These are phyloP conservation scores for Microcebus griseorufus DNA, from an alignment of 2,113 vertebrate genomes.

Conservation along the genomic window DNA sequence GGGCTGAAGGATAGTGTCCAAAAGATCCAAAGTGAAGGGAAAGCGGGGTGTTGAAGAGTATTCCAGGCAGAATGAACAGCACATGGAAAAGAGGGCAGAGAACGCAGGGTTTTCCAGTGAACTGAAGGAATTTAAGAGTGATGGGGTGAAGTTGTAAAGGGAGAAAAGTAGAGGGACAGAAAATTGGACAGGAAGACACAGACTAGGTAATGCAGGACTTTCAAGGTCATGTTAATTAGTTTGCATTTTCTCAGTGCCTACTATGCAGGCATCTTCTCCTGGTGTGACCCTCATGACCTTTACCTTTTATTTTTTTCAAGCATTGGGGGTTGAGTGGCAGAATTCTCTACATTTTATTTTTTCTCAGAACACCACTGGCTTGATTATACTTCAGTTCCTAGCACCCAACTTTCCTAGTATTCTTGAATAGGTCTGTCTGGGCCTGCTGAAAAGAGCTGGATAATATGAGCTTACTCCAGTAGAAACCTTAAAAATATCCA, in stretches of 20 bases:
- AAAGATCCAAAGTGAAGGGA: neutral
- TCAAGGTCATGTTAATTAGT: constrained; percentile 4
- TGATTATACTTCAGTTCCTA: constrained; percentile 28
- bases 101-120: constrained; percentile 9
- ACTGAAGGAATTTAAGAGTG: neutral
- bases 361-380: constrained; percentile 40
- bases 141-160: neutral
- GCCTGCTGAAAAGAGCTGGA: neutral
- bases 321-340: too few species aligned
- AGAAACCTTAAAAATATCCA: neutral
- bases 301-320: neutral
- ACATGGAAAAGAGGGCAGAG: neutral
- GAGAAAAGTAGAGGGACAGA: neutral
- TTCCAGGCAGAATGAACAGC: neutral
- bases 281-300: neutral
- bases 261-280: constrained; percentile 4
- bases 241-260: constrained; percentile 14
- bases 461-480: neutral
- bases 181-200: neutral
- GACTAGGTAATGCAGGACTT: neutral
- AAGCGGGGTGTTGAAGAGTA: neutral
- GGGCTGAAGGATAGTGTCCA: neutral
- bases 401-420: constrained; percentile 8
- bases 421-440: neutral
- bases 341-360: neutral